Evolutionary conservation across 1,140 invertebrate genomes (phyloP), one percentile per base, ranked within the genome.

Genomic region (Colletes latitarsis): DNA sequence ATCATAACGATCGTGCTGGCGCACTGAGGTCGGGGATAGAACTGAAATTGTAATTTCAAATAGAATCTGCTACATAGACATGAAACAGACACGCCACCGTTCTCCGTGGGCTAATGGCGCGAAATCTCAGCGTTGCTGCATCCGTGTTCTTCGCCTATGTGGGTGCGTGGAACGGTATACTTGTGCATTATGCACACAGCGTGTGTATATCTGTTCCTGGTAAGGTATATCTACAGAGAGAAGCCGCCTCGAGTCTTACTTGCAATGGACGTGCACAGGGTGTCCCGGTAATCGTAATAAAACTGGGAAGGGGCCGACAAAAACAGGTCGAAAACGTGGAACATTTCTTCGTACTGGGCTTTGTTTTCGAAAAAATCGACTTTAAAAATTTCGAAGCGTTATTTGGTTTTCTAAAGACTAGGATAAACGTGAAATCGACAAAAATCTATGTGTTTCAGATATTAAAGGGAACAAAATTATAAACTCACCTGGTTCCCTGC

Each of bases 1-100:
- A 60, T 77, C 66, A 77, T 60, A 77, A 69, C 21, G 66, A 69
- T 69, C 64, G 62, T 30, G 30, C 12, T 6, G 1, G 17, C 17
- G 6, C 6, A 39, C 5, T 14, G 66, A 21, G n/a, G 66, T 41
- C n/a, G 10, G 19, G 55, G 6, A 12, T 19, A 60, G 21, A 19
- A 39, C 15, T 19, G 41, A 57, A 69, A 77, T 77, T 77, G 75
- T 77, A 77, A 77, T 77, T 77, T 77, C 57, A 77, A 77, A 77
- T 77, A 1, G 55, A 53, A 62, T 21, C 55, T 70, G 14, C 43
- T 70, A 17, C 55, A 60, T 76, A 76, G 74, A 68, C 74, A 57
- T 57, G 63, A 76, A 76, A 76, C 60, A 57, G 63, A 76, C 63
- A 58, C 74, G 62, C 62, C 30, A 66, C 49, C 62, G 49, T 76